These are phyloP conservation scores for Hirtodrosophila confusa DNA, from an alignment of 2,888 invertebrate genomes.

Conservation along the genomic window DNA sequence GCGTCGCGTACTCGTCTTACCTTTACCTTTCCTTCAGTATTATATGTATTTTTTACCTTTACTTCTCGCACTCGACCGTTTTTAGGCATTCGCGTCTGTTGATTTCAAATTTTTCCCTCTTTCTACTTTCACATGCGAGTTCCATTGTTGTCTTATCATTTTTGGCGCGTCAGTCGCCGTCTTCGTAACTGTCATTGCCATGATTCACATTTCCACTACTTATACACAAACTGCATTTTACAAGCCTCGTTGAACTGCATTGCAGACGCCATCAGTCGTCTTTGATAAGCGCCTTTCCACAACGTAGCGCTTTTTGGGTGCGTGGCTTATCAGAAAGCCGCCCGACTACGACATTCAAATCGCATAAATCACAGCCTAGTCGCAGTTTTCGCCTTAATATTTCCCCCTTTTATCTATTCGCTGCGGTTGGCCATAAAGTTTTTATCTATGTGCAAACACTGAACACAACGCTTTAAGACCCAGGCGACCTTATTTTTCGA, in stretches of 20 bases:
- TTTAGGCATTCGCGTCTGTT: conserved; percentile 17
- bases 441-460: conserved; percentile 77
- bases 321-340: conserved; percentile 67
- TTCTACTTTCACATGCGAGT: conserved; percentile 68
- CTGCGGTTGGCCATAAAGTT: conserved; percentile 72
- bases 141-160: conserved; percentile 66
- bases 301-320: conserved; percentile 57
- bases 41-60: conserved; percentile 14
- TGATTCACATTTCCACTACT: conserved; percentile 57
- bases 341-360: conserved; percentile 63
- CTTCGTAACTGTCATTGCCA: conserved; percentile 8
- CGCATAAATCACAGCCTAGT: conserved; percentile 77
- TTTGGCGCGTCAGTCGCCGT: conserved; percentile 41
- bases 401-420: conserved; percentile 69
- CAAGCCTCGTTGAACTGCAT: conserved; percentile 32
- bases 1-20: conserved; percentile 46
- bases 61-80: not conserved
- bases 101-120: conserved; percentile 26
- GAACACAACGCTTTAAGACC: conserved; percentile 67
- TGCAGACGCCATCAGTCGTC: conserved; percentile 49
- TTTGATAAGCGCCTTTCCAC: conserved; percentile 45
- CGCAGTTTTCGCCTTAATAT: conserved; percentile 69
- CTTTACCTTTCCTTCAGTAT: conserved; percentile 30
- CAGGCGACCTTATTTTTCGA: conserved; percentile 67
- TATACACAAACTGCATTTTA: conserved; percentile 55